Percentiles rank a stretch among this genome's conserved stretches.
Conservation (phyloP, 2,797 vertebrate genomes). For the Catostomus latipinnis region DNA sequence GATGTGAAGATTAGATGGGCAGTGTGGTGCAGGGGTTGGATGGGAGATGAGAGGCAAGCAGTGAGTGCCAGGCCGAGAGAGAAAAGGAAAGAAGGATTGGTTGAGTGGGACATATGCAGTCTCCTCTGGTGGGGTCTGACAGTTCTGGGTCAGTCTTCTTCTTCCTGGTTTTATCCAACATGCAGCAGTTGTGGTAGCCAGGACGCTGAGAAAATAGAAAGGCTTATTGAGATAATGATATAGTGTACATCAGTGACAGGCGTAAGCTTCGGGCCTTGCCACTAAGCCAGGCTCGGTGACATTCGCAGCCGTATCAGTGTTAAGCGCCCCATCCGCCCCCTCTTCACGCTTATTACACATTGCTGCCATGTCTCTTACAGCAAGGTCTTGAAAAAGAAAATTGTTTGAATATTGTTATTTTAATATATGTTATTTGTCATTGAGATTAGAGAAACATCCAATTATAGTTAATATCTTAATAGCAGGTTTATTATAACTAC, state of each 20-base stretch:
- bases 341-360: conserved; percentile 20
- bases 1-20: conserved; percentile 81
- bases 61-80: conserved; percentile 71
- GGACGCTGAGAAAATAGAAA: conserved; percentile 77
- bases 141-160: conserved; percentile 82
- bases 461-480: conserved; percentile 33
- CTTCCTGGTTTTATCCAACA: conserved; percentile 73
- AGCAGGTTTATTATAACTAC: conserved; percentile 21
- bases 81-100: conserved; percentile 69
- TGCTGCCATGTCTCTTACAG: neutral
- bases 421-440: conserved; percentile 21
- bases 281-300: conserved; percentile 28
- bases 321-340: neutral
- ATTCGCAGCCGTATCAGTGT: conserved; percentile 30
- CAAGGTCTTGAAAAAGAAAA: neutral
- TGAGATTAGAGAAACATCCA: conserved; percentile 15
- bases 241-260: conserved; percentile 78
- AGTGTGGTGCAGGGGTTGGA: conserved; percentile 79
- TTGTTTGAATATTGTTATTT: conserved; percentile 26
- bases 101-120: conserved; percentile 73
- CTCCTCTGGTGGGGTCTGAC: conserved; percentile 78
- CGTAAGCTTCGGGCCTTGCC: conserved; percentile 68
- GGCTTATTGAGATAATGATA: conserved; percentile 84
- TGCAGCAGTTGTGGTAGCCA: conserved; percentile 65
- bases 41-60: conserved; percentile 72